A percentile compares a stretch with the other conserved stretches of the same genome.
These are phyloP conservation scores for Sabatieria punctata DNA, from an alignment of 2,888 invertebrate genomes.

Conservation along the genomic window DNA sequence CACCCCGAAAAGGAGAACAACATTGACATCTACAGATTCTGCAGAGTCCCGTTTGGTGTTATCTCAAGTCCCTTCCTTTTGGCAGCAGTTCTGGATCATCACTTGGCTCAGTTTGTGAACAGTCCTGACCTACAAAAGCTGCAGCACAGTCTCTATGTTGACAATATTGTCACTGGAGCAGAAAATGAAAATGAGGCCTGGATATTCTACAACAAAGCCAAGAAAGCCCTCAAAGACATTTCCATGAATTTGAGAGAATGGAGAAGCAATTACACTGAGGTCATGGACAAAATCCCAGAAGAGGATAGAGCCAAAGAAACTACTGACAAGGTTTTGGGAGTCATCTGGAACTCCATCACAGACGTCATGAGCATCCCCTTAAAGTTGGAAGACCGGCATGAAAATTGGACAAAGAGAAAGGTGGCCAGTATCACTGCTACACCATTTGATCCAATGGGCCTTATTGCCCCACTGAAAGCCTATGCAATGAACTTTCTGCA, in stretches of 20 bases:
- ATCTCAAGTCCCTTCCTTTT: too few species aligned
- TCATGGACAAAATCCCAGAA: background rate
- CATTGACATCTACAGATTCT: conserved; percentile 7
- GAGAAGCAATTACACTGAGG: too few species aligned
- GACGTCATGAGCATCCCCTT: background rate
- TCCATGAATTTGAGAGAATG: too few species aligned
- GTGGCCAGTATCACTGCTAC: too few species aligned
- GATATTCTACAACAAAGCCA: background rate
- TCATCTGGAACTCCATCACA: too few species aligned
- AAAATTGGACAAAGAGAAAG: too few species aligned
- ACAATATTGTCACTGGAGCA: conserved; percentile 5
- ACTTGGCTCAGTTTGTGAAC: conserved; percentile 3
- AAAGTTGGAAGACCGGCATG: too few species aligned
- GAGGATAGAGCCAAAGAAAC: too few species aligned
- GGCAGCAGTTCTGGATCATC: conserved; percentile 4
- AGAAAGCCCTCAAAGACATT: conserved; percentile 2
- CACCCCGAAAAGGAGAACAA: conserved; percentile 6
- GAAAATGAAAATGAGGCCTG: background rate
- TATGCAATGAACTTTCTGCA: too few species aligned
- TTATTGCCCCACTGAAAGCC: background rate
- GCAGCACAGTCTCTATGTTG: conserved; percentile 10
- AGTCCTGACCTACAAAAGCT: conserved; percentile 1
- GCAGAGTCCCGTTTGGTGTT: conserved; percentile 10
- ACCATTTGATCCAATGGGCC: background rate
- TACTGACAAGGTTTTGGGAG: too few species aligned